Evolutionary conservation across 2,797 vertebrate species (phyloP), one percentile per base, ranked within the genome.

Genomic region (Melanotaenia maccullochi): DNA sequence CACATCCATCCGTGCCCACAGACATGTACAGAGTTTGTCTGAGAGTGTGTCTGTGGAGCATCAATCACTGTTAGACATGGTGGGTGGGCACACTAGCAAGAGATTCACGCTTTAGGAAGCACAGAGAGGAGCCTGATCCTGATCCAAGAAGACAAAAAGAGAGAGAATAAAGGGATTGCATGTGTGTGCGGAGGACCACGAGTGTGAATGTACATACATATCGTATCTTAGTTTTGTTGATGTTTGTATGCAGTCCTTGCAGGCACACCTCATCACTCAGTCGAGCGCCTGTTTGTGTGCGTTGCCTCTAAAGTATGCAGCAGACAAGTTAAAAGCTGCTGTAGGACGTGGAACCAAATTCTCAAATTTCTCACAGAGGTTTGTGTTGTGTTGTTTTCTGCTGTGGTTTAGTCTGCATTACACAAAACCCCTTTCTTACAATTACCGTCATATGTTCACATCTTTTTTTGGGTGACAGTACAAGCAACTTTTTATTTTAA

Each of bases 21-120:
- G 70, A 25, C 49, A 52, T 33, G 69, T 65, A 71, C 58, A 40
- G 13, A 44, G 49, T 67, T 49, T 68, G 76, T 82, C 62, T 82
- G 59, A 75, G 69, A 75, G 76, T 66, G 73, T 3, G 61, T 85
- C 62, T 78, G 76, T 9, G 35, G 54, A 76, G 79, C 86, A 92
- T 93, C 89, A 89, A 87, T 93, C 91, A 90, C 81, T 65, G 83
- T 93, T 92, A 90, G 89, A 73, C 82, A 89, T 79, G 89, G 78
- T 85, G 81, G 81, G 66, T 88, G 84, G 75, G 79, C 83, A 72
- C 78, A 75, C 75, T 2, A 71, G 86, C 83, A 62, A 71, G 84
- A 89, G 84, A 87, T 76, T 85, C 83, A 82, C 61, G 85, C 85
- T 84, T 81, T 72, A 75, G 78, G 79, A 80, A 83, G 77, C 81